Percentiles rank a stretch among this genome's conserved stretches.
These are phyloP conservation scores for Numida meleagris DNA, from an alignment of 2,113 vertebrate species.

Conservation along the genomic window DNA sequence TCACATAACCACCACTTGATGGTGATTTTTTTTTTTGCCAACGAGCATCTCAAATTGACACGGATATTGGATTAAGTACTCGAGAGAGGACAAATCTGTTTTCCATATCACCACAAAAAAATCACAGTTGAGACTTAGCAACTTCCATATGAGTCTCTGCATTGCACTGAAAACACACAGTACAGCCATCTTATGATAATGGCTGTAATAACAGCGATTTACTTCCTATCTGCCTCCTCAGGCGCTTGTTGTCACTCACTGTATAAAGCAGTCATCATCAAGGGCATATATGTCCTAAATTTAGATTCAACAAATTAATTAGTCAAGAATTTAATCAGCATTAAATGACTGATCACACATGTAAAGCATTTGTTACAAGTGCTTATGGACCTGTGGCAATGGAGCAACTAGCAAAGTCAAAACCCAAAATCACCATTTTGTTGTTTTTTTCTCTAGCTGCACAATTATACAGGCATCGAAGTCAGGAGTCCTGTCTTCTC, in stretches of 20 bases:
- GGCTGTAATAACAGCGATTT: neutral
- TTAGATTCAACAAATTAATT: neutral
- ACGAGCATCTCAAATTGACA: neutral
- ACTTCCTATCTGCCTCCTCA: neutral
- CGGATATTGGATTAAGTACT: neutral
- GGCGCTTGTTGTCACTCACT: neutral
- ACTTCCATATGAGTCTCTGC: neutral
- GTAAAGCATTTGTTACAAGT: neutral
- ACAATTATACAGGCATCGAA: neutral
- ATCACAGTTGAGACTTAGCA: neutral
- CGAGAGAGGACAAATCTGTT: neutral
- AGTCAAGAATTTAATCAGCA: neutral
- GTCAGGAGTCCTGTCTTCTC: neutral
- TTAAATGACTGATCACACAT: neutral
- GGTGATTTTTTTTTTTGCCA: neutral
- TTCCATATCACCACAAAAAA: neutral
- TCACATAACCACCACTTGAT: neutral
- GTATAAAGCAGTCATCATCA: neutral
- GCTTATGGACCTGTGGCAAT: neutral
- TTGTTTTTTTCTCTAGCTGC: neutral
- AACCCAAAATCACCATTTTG: neutral
- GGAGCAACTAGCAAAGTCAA: neutral
- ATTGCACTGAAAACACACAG: fast-evolving
- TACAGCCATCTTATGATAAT: neutral
- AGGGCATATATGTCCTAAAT: neutral